These are phyloP conservation scores for Dicycla oo DNA, from an alignment of 2,888 invertebrate genomes.

Conservation along the genomic window DNA sequence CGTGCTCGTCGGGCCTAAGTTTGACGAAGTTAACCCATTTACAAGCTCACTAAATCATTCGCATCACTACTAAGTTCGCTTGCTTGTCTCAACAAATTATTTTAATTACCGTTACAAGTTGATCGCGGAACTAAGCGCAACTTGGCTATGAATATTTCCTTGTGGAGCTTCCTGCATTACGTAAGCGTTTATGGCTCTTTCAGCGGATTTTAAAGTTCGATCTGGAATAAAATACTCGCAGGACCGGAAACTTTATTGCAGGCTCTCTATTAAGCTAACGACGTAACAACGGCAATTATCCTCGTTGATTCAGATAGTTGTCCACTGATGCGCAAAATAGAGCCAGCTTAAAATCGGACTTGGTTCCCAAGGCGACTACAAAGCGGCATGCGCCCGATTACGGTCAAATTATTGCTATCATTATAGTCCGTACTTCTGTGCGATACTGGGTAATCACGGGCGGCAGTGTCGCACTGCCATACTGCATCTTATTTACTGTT, in stretches of 20 bases:
- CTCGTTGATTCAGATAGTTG: conserved; percentile 84
- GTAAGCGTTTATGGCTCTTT: conserved; percentile 43
- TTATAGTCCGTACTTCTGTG: conserved; percentile 81
- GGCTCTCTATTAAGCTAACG: conserved; percentile 76
- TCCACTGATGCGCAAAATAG: conserved; percentile 87
- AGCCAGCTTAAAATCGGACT: conserved; percentile 85
- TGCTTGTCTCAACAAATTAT: conserved; percentile 80
- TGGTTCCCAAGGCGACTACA: conserved; percentile 87
- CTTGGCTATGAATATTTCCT: conserved; percentile 62
- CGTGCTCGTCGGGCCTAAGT: conserved; percentile 74
- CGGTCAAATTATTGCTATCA: conserved; percentile 89
- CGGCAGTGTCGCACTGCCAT: conserved; percentile 75
- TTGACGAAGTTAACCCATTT: conserved; percentile 86
- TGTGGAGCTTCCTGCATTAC: conserved; percentile 33
- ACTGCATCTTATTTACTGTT: conserved; percentile 76
- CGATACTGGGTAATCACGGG: conserved; percentile 81
- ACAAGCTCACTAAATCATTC: conserved; percentile 86
- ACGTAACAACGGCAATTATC: conserved; percentile 80
- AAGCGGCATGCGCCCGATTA: conserved; percentile 87
- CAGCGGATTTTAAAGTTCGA: conserved; percentile 53
- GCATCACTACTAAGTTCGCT: conserved; percentile 79
- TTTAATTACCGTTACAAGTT: conserved; percentile 80
- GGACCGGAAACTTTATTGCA: conserved; percentile 65
- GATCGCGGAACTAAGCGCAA: conserved; percentile 64
- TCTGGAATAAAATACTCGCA: conserved; percentile 55